Evolutionary conservation across 2,888 invertebrate species (phyloP).

Genomic region (Hoplodrina blanda): DNA sequence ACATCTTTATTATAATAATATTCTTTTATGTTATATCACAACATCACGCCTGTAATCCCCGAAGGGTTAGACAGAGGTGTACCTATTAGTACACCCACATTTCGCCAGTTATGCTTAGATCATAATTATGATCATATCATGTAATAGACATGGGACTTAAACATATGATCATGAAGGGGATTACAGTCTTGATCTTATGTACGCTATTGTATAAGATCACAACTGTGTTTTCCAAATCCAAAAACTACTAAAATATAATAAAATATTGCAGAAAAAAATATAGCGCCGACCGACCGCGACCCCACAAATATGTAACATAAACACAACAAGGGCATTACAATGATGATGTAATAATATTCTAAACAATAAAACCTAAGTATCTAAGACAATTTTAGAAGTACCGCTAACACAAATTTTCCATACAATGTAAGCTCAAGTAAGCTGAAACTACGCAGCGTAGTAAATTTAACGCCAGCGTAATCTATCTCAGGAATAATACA

Average conservation of each 20-base stretch:
- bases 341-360: neutral
- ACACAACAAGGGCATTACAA: neutral
- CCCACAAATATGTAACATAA: neutral
- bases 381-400: neutral
- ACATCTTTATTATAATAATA: neutral
- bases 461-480: conserved; percentile 7
- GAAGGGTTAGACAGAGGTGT: too few species aligned
- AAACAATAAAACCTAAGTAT: neutral
- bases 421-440: conserved; percentile 41
- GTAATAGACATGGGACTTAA: too few species aligned
- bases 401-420: neutral
- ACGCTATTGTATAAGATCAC: too few species aligned
- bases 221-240: too few species aligned
- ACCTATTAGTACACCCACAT: neutral
- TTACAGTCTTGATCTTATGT: too few species aligned
- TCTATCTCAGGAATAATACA: conserved; percentile 18
- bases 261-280: too few species aligned
- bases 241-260: too few species aligned
- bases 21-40: conserved; percentile 9
- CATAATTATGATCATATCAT: too few species aligned
- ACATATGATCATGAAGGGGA: too few species aligned
- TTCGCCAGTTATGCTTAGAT: too few species aligned
- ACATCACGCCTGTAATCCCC: too few species aligned
- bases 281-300: too few species aligned
- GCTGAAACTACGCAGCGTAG: neutral